Base-by-base conservation (phyloP, 1,140 invertebrate species). In the Leptoteleia sp. region DNA sequence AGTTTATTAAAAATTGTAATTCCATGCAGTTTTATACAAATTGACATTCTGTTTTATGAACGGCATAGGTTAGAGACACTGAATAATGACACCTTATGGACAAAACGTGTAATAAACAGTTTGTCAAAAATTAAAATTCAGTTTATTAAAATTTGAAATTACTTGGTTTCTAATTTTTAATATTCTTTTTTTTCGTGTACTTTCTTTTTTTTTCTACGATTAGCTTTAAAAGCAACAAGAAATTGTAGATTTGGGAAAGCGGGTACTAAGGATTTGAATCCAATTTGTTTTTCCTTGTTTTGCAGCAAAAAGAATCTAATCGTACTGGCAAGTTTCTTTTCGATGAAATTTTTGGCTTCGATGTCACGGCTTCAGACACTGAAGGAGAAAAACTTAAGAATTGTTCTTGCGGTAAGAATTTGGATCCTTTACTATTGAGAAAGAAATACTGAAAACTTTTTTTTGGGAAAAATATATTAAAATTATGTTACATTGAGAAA, bases 271-370 rank as follows among this genome's bases (percentile, higher is more conserved):
- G 45, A 45, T 64, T 59, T 29, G 4, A 33, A 45, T 48, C 0
- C 12, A 45, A 73, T 65, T 3, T 7, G 40, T 64, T 57, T 38
- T 45, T 57, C 15, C 1, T 50, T 13, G n/a, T 29, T 78, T 78
- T 79, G 27, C 67, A 87, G 85, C 17, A 50, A 62, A 48, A 54
- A 35, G 71, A 59, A 25, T 79, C 48, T 12, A 91, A 91, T 83
- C 90, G 90, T 61, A 89, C 83, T 5, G 88, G 87, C 40, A 91
- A 89, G 70, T 92, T 93, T 84, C 88, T 93, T 54, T 93, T 93
- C 71, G 93, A 93, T 80, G 91, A 92, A 40, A 83, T 93, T 38
- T 93, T 93, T 75, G 91, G 91, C 19, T 87, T 93, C 19, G 89
- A 90, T 27, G 40, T 89, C 9, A 73, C 79, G 1, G 84, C 83